A percentile compares a stretch with the other conserved stretches of the same genome.
These are phyloP conservation scores for Sphinx pinastri DNA, from an alignment of 2,888 invertebrate species.

Conservation along the genomic window DNA sequence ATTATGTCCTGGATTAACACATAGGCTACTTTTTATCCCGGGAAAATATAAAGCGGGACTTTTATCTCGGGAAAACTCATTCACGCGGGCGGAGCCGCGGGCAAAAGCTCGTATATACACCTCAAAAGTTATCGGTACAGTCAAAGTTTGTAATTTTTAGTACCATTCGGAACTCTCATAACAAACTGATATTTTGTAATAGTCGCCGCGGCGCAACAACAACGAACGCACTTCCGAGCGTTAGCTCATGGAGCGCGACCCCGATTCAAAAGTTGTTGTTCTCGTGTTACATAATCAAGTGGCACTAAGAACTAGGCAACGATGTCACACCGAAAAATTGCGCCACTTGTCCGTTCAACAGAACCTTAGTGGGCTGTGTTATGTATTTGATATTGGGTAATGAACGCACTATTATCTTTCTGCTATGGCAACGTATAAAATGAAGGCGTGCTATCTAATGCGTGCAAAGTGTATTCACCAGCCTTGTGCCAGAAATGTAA, in stretches of 20 bases:
- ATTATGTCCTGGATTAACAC: no score
- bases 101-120: no score
- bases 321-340: slow-evolving; percentile 82
- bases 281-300: slow-evolving; percentile 78
- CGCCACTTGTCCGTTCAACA: slow-evolving; percentile 67
- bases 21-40: no score
- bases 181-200: slow-evolving; percentile 25
- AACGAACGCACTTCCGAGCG: slow-evolving; percentile 67
- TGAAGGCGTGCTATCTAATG: background rate
- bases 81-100: no score
- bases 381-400: slow-evolving; percentile 30
- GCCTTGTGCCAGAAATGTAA: no score
- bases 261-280: slow-evolving; percentile 75
- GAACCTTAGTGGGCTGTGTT: slow-evolving; percentile 35
- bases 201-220: slow-evolving; percentile 36
- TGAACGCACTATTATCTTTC: slow-evolving; percentile 15
- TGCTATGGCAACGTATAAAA: background rate
- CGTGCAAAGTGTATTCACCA: background rate
- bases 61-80: no score
- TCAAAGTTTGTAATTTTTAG: slow-evolving; percentile 26
- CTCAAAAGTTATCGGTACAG: no score
- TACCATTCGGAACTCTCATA: slow-evolving; percentile 30
- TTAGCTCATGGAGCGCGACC: slow-evolving; percentile 72
- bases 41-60: no score
- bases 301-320: slow-evolving; percentile 81